Evolutionary conservation across 2,797 vertebrate species (phyloP).

Genomic region (Natrix natrix): DNA sequence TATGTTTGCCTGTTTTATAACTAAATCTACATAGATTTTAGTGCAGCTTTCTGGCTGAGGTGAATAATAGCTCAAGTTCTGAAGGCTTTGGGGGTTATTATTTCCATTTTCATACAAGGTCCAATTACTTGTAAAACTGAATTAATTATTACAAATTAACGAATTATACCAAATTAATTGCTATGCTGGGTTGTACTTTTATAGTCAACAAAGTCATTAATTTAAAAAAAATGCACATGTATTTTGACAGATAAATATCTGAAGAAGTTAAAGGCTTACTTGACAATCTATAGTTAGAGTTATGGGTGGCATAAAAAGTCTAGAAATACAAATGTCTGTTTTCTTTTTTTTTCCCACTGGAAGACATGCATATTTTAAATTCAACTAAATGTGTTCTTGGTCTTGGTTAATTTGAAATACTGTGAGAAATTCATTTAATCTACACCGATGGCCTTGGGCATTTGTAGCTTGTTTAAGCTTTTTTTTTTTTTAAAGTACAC

Average conservation of each 20-base stretch:
- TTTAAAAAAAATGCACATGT: neutral
- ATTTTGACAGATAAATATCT: neutral
- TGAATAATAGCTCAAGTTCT: neutral
- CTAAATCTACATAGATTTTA: neutral
- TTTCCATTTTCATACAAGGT: neutral
- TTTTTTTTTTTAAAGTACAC: conserved; percentile 24
- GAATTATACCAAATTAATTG: neutral
- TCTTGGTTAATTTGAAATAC: neutral
- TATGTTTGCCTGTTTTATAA: neutral
- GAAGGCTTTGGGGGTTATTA: neutral
- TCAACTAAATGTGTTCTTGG: neutral
- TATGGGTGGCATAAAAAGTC: neutral
- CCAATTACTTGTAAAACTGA: neutral
- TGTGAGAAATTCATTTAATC: neutral
- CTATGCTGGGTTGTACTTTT: neutral
- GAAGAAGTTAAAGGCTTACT: neutral
- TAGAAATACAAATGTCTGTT: neutral
- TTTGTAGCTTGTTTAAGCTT: neutral
- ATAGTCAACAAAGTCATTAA: neutral
- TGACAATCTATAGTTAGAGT: neutral
- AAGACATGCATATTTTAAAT: neutral
- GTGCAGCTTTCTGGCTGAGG: neutral
- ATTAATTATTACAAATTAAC: neutral
- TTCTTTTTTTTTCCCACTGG: neutral
- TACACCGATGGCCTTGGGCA: neutral